Conservation (phyloP, 23 tunicate species). For the Trididemnum nubilum region DNA sequence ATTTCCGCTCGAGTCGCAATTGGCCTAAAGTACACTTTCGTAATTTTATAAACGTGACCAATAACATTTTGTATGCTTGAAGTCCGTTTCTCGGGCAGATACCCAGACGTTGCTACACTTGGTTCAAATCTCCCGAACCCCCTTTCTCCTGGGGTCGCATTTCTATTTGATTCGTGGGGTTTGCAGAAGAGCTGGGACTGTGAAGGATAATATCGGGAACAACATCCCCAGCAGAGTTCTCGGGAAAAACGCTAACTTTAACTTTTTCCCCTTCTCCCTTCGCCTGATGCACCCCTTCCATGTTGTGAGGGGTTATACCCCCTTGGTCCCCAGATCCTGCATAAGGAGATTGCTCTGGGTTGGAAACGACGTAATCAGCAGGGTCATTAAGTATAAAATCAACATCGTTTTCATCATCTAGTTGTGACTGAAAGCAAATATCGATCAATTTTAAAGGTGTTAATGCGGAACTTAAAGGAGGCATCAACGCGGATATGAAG, state of each 20-base stretch:
- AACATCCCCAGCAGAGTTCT: not conserved
- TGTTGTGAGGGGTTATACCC: not conserved
- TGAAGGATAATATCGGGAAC: constrained; percentile 2
- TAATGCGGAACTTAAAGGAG: not conserved
- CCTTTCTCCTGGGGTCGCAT: not conserved
- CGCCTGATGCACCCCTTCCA: not conserved
- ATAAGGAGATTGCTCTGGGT: not conserved
- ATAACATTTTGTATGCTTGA: too few relatives aligned
- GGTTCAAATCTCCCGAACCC: not conserved
- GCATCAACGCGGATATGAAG: too few relatives aligned
- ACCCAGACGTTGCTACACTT: too few relatives aligned
- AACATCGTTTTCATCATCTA: constrained; percentile 66
- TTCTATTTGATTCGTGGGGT: not conserved
- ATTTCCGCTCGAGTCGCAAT: too few relatives aligned
- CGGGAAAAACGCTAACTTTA: not conserved
- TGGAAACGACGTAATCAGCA: constrained; percentile 5
- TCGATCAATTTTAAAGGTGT: not conserved
- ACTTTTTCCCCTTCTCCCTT: not conserved
- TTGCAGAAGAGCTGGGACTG: not conserved
- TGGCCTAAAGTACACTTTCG: too few relatives aligned
- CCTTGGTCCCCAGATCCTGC: not conserved
- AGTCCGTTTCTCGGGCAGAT: too few relatives aligned
- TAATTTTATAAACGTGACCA: too few relatives aligned
- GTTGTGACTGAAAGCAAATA: not conserved
- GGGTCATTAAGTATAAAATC: constrained; percentile 79